Percentiles rank a stretch among this genome's conserved stretches.
phyloP scores from a whole-genome alignment of 2,888 invertebrate genomes.

The Malacosoma neustria region DNA sequence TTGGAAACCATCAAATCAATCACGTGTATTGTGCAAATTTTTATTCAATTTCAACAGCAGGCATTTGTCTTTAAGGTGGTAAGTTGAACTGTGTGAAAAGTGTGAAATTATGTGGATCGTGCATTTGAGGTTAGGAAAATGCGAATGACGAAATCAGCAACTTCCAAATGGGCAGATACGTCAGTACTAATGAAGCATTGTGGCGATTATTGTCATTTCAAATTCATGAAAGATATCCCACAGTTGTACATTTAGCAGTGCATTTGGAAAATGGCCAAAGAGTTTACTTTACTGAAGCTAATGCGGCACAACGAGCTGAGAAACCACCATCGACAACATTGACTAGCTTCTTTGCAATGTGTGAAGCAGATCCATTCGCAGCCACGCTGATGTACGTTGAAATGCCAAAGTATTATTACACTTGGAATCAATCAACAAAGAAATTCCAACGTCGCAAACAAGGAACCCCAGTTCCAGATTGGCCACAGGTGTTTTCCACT shows the following conservation, averaged over 20 bases:
- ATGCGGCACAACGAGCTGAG: neutral
- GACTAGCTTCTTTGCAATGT: conserved; percentile 1
- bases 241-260: conserved; percentile 14
- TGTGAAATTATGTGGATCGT: conserved; percentile 19
- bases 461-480: conserved; percentile 11
- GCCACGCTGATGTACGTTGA: conserved; percentile 3
- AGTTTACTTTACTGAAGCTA: conserved; percentile 12
- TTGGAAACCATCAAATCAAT: conserved; percentile 12
- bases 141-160: conserved; percentile 17
- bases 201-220: conserved; percentile 16
- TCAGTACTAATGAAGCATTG: conserved; percentile 15
- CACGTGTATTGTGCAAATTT: conserved; percentile 16
- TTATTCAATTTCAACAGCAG: conserved; percentile 16
- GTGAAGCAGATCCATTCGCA: conserved; percentile 1
- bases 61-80: conserved; percentile 20
- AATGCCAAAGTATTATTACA: conserved; percentile 18
- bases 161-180: conserved; percentile 14
- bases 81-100: conserved; percentile 16
- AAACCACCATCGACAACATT: conserved; percentile 1
- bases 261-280: conserved; percentile 15
- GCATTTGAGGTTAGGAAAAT: conserved; percentile 14
- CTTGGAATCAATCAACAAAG: conserved; percentile 17
- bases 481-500: conserved; percentile 10
- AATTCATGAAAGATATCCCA: conserved; percentile 13
- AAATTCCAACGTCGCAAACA: conserved; percentile 11